phyloP scores from a whole-genome alignment of 2,797 vertebrate species.

The Orestias chungarensis region DNA sequence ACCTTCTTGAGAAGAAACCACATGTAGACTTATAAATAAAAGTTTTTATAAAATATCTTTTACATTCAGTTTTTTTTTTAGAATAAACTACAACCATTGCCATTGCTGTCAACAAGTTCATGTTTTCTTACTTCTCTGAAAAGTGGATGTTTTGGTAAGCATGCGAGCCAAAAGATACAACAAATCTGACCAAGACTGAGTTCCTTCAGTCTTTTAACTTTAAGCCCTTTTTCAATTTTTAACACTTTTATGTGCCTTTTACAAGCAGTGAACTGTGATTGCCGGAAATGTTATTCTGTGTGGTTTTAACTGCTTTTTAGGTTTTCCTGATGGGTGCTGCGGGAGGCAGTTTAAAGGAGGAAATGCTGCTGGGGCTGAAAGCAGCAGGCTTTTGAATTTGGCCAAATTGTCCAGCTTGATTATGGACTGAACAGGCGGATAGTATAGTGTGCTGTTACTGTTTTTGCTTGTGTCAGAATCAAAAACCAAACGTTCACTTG shows the following conservation, averaged over 20 bases:
- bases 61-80: neutral
- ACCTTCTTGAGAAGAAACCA: neutral
- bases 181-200: slow-evolving; percentile 2
- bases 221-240: slow-evolving; percentile 39
- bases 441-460: slow-evolving; percentile 47
- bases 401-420: slow-evolving; percentile 62
- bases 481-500: slow-evolving; percentile 49
- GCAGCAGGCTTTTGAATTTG: slow-evolving; percentile 65
- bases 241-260: slow-evolving; percentile 38
- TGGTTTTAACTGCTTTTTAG: slow-evolving; percentile 34
- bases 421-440: slow-evolving; percentile 51
- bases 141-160: neutral
- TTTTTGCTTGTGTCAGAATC: slow-evolving; percentile 68
- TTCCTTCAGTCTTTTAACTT: slow-evolving; percentile 38
- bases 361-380: slow-evolving; percentile 55
- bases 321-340: slow-evolving; percentile 41
- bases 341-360: slow-evolving; percentile 37
- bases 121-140: neutral
- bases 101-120: neutral
- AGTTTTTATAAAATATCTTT: neutral
- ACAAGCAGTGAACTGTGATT: slow-evolving; percentile 14
- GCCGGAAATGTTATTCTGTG: slow-evolving; percentile 22
- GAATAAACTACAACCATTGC: neutral
- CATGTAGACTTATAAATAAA: neutral
- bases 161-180: neutral